These are phyloP conservation scores for Temnothorax ravouxi DNA, from an alignment of 2,888 invertebrate genomes.

Conservation along the genomic window DNA sequence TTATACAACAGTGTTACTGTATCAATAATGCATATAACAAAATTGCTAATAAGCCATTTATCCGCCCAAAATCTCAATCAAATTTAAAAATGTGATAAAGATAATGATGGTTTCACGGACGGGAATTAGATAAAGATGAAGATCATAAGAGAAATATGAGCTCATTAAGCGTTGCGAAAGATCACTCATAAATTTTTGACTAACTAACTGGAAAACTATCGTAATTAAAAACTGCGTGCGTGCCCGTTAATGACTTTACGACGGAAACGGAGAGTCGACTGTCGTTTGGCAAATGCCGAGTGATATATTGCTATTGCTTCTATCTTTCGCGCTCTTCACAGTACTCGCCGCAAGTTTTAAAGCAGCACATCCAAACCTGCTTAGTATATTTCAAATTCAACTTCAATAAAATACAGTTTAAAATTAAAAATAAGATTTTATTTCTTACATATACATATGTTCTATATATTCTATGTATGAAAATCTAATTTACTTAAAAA, in stretches of 20 bases:
- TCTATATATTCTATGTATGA: background rate
- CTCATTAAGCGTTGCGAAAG: constrained; percentile 54
- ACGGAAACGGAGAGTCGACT: constrained; percentile 16
- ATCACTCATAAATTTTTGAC: constrained; percentile 62
- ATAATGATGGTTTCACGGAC: background rate
- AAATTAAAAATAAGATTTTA: background rate
- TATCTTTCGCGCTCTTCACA: constrained; percentile 29
- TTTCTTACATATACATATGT: background rate
- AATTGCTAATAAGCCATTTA: background rate
- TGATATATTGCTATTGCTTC: constrained; percentile 17
- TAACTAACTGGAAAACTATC: constrained; percentile 49
- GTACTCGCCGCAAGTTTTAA: constrained; percentile 7
- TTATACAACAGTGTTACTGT: background rate
- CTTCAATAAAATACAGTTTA: background rate
- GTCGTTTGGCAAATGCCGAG: background rate
- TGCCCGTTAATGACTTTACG: constrained; percentile 59
- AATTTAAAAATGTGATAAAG: background rate
- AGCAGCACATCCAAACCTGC: background rate
- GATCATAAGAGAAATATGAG: constrained; percentile 59
- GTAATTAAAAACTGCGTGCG: constrained; percentile 69
- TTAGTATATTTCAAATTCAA: background rate
- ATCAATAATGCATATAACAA: background rate
- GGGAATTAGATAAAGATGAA: constrained; percentile 4
- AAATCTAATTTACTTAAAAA: background rate
- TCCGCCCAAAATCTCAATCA: background rate